Conservation (phyloP, 2,113 vertebrate genomes). For the Vidua macroura region DNA sequence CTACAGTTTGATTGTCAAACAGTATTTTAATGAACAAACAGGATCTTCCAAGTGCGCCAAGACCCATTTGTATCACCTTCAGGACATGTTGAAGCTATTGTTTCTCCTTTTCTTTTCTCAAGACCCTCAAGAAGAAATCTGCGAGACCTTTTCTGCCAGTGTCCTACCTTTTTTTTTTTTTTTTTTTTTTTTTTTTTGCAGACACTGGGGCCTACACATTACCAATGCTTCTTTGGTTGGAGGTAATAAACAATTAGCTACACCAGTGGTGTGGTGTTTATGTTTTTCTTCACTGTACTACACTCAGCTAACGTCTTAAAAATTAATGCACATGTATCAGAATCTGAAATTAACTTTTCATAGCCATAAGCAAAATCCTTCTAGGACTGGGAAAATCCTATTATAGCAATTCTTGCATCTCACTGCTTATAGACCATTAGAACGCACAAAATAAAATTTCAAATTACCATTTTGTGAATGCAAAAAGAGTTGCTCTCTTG, state of each 20-base stretch:
- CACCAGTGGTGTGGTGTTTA: slow-evolving; percentile 30
- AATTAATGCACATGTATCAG: slow-evolving; percentile 89
- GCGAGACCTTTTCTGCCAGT: slow-evolving; percentile 32
- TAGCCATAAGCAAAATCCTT: slow-evolving; percentile 85
- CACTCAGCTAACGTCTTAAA: slow-evolving; percentile 71
- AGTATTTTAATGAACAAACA: slow-evolving; percentile 14
- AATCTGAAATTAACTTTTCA: slow-evolving; percentile 92
- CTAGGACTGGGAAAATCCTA: slow-evolving; percentile 74
- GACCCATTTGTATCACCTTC: neutral
- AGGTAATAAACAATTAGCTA: slow-evolving; percentile 71
- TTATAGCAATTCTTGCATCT: slow-evolving; percentile 71
- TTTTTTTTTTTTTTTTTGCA: neutral
- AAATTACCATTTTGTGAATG: slow-evolving; percentile 71
- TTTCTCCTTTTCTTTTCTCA: slow-evolving; percentile 2
- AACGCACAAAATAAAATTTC: slow-evolving; percentile 74
- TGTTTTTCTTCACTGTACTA: slow-evolving; percentile 68
- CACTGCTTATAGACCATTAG: slow-evolving; percentile 70
- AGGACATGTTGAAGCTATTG: neutral
- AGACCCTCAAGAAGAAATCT: slow-evolving; percentile 34
- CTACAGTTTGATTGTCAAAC: neutral
- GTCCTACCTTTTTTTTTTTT: neutral
- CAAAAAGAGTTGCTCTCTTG: slow-evolving; percentile 50
- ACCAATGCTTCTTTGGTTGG: slow-evolving; percentile 54
- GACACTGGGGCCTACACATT: slow-evolving; percentile 24
- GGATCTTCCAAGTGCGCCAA: slow-evolving; percentile 14